Evolutionary conservation across 2,113 vertebrate species (phyloP).

Genomic region (Alethe castanea): DNA sequence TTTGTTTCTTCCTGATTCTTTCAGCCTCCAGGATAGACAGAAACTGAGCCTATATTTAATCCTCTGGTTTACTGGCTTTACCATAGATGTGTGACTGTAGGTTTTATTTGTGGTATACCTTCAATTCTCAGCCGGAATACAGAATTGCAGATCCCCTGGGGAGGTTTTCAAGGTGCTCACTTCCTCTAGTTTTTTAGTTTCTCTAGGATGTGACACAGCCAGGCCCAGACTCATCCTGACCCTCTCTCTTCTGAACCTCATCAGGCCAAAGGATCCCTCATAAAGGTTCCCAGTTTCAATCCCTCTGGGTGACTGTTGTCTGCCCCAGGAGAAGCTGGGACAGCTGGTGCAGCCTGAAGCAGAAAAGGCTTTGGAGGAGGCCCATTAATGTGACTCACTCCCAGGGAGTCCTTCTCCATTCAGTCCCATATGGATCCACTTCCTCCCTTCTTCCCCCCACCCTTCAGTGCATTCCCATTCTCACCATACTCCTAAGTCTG

Average conservation of each 20-base stretch:
- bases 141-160: not conserved
- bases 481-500: not conserved
- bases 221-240: not conserved
- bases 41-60: not conserved
- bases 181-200: not conserved
- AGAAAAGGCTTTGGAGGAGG: not conserved
- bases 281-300: not conserved
- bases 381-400: not conserved
- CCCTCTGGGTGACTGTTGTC: rapidly evolving
- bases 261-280: not conserved
- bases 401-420: not conserved
- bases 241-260: not conserved
- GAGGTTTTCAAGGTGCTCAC: not conserved
- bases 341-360: not conserved
- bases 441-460: not conserved
- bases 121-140: not conserved
- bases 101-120: not conserved
- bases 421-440: rapidly evolving
- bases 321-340: not conserved
- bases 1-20: not conserved
- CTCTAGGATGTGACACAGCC: not conserved
- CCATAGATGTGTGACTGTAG: not conserved
- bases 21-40: not conserved
- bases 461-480: too few relatives aligned
- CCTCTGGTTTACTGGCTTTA: not conserved